Evolutionary conservation across 1,140 invertebrate species (phyloP), one percentile per base, ranked within the genome.

Genomic region (Condylostylus longicornis): DNA sequence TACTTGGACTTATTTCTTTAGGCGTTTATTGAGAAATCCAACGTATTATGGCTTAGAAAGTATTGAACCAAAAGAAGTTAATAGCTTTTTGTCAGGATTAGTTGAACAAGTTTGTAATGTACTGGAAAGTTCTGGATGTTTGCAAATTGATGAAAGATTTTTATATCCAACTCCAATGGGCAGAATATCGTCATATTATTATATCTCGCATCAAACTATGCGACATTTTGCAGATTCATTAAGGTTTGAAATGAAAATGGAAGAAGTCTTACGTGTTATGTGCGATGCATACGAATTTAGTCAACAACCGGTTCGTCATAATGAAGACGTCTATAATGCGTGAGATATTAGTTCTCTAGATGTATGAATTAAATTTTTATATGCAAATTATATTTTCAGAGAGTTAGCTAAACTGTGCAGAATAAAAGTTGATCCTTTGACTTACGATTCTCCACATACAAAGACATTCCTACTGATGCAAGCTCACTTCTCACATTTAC

Each of bases 1-100:
- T 19, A 95, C 94, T 0, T 98, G 90, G 85, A 99, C 96, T 0
- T 99, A 96, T 56, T 95, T 98, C 63, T 98, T 96, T 66, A 65
- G 91, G 43, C 68, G 94, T 41, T 63, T 98, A 4, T 62, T 97
- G 15, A 82, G 87, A 51, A 99, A 99, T 70, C 96, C 96, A 1
- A 71, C 73, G 0, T 93, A 93, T 59, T 98, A 98, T 53, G 74
- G 83, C 38, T 61, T 98, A 39, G 78, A 88, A 33, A 71, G 72
- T 32, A 63, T 81, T 23, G 79, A 89, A 34, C 71, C 77, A 14
- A 64, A 74, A 32, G 66, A 75, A 33, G 68, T 95, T 9, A 91
- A 85, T 53, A 47, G 62, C 2, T 86, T 74, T 53, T 62, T 88
- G 17, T 81, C 77, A 1, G 65, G 65, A 33, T 65, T 95, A 18